Conservation (phyloP, 2,797 vertebrate genomes). For the Acanthis flammea region DNA sequence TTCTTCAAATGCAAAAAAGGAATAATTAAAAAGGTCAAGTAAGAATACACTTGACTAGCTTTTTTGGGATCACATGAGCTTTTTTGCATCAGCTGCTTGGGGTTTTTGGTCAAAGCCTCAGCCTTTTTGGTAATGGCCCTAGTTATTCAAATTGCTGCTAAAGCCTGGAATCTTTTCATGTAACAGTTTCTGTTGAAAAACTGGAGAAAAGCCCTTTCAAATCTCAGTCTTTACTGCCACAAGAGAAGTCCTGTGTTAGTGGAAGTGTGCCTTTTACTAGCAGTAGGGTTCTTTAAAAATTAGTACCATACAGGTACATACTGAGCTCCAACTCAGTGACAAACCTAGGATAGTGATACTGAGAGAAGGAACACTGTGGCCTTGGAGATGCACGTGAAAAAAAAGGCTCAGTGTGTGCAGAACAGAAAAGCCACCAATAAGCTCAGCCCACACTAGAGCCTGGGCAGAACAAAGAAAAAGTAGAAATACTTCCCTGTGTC, state of each 20-base stretch:
- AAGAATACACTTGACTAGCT: not conserved
- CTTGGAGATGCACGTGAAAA: not conserved
- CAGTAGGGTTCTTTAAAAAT: not conserved
- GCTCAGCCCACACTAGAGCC: not conserved
- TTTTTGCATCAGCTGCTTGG: not conserved
- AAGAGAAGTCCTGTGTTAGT: not conserved
- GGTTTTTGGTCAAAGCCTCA: not conserved
- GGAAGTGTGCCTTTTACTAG: not conserved
- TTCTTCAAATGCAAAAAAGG: not conserved
- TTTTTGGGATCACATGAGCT: not conserved
- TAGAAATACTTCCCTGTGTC: not conserved
- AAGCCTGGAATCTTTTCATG: not conserved
- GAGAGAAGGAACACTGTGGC: not conserved
- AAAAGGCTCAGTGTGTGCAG: not conserved
- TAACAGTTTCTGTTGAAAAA: not conserved
- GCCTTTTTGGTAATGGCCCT: not conserved
- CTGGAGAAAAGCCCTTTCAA: not conserved
- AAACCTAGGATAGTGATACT: not conserved
- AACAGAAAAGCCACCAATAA: not conserved
- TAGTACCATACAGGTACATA: not conserved
- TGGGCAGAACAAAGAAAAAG: not conserved
- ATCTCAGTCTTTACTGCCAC: not conserved
- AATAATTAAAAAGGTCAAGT: not conserved
- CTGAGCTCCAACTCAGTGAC: not conserved
- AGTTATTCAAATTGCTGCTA: not conserved